phyloP scores from a whole-genome alignment of 1,140 invertebrate genomes.

The Capitella teleta region DNA sequence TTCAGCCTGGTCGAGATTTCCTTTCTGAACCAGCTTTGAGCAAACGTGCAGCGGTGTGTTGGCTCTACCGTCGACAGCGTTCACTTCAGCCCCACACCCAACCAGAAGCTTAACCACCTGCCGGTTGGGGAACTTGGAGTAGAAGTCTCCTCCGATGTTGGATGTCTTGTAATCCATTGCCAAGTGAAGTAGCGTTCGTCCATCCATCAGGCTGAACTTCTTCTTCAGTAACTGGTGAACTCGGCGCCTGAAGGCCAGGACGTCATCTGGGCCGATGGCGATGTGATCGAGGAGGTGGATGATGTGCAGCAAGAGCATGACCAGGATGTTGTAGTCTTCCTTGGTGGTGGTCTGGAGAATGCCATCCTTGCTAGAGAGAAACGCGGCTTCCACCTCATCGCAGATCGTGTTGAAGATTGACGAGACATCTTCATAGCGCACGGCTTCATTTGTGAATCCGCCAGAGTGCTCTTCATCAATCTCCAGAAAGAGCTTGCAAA shows the following conservation, averaged over 20 bases:
- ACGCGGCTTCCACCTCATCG: background rate
- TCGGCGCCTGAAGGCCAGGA: background rate
- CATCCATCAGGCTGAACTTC: background rate
- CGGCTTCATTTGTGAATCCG: background rate
- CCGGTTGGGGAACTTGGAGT: background rate
- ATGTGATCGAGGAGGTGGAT: slow-evolving; percentile 1
- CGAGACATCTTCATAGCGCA: background rate
- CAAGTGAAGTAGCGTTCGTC: background rate
- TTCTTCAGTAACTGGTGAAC: background rate
- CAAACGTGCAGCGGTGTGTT: slow-evolving; percentile 2
- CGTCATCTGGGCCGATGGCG: background rate
- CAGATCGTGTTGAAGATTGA: background rate
- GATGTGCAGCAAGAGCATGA: slow-evolving; percentile 1
- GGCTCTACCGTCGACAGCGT: background rate
- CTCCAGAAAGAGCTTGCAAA: slow-evolving; percentile 12
- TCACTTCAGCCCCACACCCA: background rate
- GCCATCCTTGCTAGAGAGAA: background rate
- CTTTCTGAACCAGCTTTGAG: background rate
- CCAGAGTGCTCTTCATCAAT: slow-evolving; percentile 3
- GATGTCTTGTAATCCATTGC: slow-evolving; percentile 4
- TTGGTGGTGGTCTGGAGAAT: background rate
- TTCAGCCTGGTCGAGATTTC: background rate
- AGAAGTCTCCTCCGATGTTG: background rate
- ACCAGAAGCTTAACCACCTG: background rate
- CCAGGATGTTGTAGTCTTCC: background rate